These are phyloP conservation scores for Paramormyrops kingsleyae DNA, from an alignment of 2,113 vertebrate genomes.

Conservation along the genomic window DNA sequence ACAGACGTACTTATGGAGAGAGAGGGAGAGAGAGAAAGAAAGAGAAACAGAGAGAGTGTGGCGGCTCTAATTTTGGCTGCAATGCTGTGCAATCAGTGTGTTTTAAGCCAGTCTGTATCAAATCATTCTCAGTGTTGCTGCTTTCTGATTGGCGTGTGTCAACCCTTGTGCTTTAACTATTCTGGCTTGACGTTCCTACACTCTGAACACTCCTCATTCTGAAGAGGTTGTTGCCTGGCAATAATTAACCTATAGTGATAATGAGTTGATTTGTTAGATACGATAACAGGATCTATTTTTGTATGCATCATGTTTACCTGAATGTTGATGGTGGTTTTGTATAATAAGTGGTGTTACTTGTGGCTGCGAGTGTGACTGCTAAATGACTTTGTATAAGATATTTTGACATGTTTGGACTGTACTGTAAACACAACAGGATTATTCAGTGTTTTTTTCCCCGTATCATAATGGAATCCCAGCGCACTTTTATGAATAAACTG, in stretches of 20 bases:
- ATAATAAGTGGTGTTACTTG: conserved; percentile 38
- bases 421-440: conserved; percentile 29
- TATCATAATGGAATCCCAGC: conserved; percentile 29
- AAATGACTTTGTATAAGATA: conserved; percentile 42
- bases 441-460: conserved; percentile 9
- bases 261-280: conserved; percentile 46
- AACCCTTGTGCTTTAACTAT: background rate
- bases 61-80: background rate
- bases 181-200: conserved; percentile 34
- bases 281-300: conserved; percentile 68
- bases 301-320: conserved; percentile 67
- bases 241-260: conserved; percentile 51
- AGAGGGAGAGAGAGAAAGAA: background rate
- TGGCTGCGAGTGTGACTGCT: conserved; percentile 25
- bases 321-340: conserved; percentile 60
- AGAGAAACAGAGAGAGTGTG: background rate
- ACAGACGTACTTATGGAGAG: background rate
- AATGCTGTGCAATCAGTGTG: background rate
- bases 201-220: conserved; percentile 32
- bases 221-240: conserved; percentile 47
- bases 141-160: background rate
- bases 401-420: conserved; percentile 41
- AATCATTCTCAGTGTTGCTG: conserved; percentile 7
- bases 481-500: conserved; percentile 58
- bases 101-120: background rate